Evolutionary conservation across 2,888 invertebrate species (phyloP).

Genomic region (Tinea trinotella): DNA sequence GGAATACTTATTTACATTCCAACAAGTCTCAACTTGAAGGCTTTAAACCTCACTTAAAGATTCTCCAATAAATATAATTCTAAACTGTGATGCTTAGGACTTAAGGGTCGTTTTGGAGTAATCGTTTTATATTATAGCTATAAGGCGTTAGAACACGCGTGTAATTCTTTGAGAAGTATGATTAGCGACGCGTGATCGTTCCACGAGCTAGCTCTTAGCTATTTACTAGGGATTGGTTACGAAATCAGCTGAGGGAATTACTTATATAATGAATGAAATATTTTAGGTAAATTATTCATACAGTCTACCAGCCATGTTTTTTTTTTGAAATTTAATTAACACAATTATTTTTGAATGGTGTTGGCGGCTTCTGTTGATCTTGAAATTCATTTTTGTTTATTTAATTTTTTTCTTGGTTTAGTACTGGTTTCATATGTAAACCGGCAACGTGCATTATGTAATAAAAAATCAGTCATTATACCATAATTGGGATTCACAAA

Average conservation of each 20-base stretch:
- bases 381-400: neutral
- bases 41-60: neutral
- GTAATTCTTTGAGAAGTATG: constrained; percentile 14
- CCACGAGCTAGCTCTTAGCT: constrained; percentile 43
- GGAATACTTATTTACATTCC: neutral
- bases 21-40: neutral
- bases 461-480: too few species aligned
- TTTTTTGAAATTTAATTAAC: neutral
- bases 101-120: neutral
- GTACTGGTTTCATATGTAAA: too few species aligned
- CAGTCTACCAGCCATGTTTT: neutral
- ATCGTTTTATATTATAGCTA: neutral
- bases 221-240: constrained; percentile 41
- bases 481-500: too few species aligned
- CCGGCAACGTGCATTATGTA: too few species aligned
- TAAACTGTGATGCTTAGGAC: neutral
- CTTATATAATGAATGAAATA: constrained; percentile 39
- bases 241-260: constrained; percentile 47
- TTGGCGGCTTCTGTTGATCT: neutral
- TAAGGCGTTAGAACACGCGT: constrained; percentile 18
- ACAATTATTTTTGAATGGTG: neutral
- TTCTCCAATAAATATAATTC: neutral
- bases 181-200: constrained; percentile 52
- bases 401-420: too few species aligned
- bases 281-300: constrained; percentile 5